Base-by-base conservation (phyloP, 2,113 vertebrate species). In the Brachyhypopomus occidentalis region DNA sequence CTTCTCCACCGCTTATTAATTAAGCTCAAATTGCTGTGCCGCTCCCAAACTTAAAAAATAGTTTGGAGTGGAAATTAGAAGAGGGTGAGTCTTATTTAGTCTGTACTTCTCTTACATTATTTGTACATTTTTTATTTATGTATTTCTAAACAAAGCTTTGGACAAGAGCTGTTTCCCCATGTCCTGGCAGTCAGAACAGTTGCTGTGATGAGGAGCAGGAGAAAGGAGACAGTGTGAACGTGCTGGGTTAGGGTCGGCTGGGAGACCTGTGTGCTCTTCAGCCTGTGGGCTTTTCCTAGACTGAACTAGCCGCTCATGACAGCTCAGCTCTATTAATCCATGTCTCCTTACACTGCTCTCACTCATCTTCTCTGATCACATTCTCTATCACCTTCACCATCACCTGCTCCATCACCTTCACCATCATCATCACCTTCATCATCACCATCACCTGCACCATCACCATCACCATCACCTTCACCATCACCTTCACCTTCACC, bases 181-280 rank as follows among this genome's bases (percentile, higher is more conserved):
- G 58, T 45, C 22, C 41, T 52, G 78, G 20, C 19, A 72, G 25
- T 16, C 25, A 34, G 72, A 72, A 72, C n/a, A 16, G 19, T n/a
- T 12, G 22, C 60, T 36, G 58, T 19, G 30, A 38, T 63, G 20
- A 30, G 41, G 20, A 55, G 74, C 69, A 58, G 79, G 38, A 80
- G 70, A 80, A 45, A 9, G 56, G 72, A 6, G 45, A 75, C 41
- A 75, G 71, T 58, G 36, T 77, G 55, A 63, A 71, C 6, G 62
- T 11, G 20, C 75, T 78, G 52, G 11, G 34, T 52, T 58, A 2
- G 45, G 45, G 1, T 78, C 67, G 22, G 56, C 23, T 55, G 20
- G 20, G 16, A 25, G 48, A 75, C 72, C 84, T 67, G 34, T 36
- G 72, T 60, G 73, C 34, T 72, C 72, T 72, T 76, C 79, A 48